Percentiles rank a stretch among this genome's conserved stretches.
These are phyloP conservation scores for Enteromius viviparus DNA, from an alignment of 2,797 vertebrate species.

Conservation along the genomic window DNA sequence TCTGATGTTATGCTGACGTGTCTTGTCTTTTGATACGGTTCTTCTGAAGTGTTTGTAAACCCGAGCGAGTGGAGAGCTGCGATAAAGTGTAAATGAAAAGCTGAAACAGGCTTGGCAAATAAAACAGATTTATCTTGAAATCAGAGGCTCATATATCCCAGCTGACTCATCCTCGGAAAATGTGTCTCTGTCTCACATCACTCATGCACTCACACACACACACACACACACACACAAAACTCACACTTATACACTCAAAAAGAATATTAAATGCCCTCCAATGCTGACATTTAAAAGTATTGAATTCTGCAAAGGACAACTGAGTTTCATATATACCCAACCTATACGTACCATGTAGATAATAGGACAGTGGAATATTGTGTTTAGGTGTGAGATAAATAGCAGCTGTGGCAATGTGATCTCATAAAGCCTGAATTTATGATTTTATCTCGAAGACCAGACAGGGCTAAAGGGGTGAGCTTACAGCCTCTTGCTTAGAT, in stretches of 20 bases:
- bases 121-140: slow-evolving; percentile 50
- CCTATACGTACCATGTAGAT: neutral
- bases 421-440: slow-evolving; percentile 42
- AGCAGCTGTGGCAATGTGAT: slow-evolving; percentile 34
- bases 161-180: slow-evolving; percentile 42
- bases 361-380: neutral
- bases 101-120: slow-evolving; percentile 22
- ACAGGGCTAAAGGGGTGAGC: slow-evolving; percentile 38
- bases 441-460: slow-evolving; percentile 46
- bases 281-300: neutral
- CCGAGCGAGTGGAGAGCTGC: neutral
- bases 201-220: neutral
- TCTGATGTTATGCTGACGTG: slow-evolving; percentile 36
- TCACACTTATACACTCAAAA: neutral
- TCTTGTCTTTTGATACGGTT: slow-evolving; percentile 33
- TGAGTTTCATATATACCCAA: neutral
- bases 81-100: slow-evolving; percentile 38
- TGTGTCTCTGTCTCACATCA: slow-evolving; percentile 19
- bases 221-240: neutral
- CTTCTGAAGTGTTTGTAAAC: slow-evolving; percentile 34
- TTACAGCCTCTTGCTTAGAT: slow-evolving; percentile 29
- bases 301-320: neutral
- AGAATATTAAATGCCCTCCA: neutral
- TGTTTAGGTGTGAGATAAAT: slow-evolving; percentile 18
- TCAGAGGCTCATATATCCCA: slow-evolving; percentile 28